These are phyloP conservation scores for Thunnus thynnus DNA, from an alignment of 2,113 vertebrate species.

Conservation along the genomic window DNA sequence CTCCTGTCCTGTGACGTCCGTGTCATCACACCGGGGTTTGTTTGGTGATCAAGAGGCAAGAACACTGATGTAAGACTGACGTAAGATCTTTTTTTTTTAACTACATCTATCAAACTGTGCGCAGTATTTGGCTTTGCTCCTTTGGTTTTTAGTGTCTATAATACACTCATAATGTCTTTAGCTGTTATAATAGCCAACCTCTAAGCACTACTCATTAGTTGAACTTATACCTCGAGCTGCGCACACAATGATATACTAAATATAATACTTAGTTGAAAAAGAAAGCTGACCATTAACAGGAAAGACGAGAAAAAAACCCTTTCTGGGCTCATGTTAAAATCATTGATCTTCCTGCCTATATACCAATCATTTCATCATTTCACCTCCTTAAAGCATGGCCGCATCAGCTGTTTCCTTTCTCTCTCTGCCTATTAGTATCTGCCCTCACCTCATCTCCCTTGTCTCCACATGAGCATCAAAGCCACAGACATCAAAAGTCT, in stretches of 20 bases:
- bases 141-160: background rate
- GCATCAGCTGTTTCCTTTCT: constrained; percentile 12
- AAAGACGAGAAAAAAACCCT: background rate
- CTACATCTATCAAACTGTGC: background rate
- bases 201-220: background rate
- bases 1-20: constrained; percentile 1
- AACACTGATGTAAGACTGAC: background rate
- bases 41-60: constrained; percentile 1
- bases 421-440: constrained; percentile 34
- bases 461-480: constrained; percentile 58
- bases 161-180: background rate
- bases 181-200: no score
- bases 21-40: constrained; percentile 10
- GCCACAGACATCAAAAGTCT: constrained; percentile 65
- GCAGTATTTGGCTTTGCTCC: background rate
- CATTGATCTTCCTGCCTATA: constrained; percentile 39
- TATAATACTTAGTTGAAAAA: constrained; percentile 1
- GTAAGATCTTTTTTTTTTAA: background rate
- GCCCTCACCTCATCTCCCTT: constrained; percentile 31
- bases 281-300: background rate
- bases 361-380: constrained; percentile 36
- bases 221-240: background rate
- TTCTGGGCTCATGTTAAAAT: constrained; percentile 20
- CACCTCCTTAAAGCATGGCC: constrained; percentile 31
- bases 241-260: background rate